A percentile compares a stretch with the other conserved stretches of the same genome.
phyloP scores from a whole-genome alignment of 1,140 invertebrate genomes.

The Rhagoletis pomonella region DNA sequence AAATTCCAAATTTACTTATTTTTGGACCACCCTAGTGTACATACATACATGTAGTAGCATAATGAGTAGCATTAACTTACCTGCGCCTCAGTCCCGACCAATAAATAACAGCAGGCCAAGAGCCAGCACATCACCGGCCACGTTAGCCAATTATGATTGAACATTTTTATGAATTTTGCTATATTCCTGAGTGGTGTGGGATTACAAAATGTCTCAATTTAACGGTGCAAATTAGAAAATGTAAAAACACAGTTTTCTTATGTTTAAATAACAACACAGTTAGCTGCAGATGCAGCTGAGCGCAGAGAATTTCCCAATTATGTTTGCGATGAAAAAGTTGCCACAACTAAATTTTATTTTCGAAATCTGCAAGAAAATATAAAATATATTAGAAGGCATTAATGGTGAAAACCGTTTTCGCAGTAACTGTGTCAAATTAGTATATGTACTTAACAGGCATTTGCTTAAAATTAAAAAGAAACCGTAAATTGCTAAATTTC shows the following conservation, averaged over 20 bases:
- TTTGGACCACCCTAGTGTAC: no score
- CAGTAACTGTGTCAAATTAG: no score
- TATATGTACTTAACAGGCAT: no score
- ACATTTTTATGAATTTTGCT: not conserved
- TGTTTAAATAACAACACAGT: not conserved
- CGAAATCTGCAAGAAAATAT: not conserved
- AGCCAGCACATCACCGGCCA: slow-evolving; percentile 12
- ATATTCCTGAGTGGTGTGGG: not conserved
- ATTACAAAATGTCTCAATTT: not conserved
- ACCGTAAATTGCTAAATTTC: no score
- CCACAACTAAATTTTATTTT: no score
- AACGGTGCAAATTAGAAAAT: not conserved
- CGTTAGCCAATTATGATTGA: slow-evolving; percentile 25
- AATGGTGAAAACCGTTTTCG: not conserved
- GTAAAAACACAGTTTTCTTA: not conserved
- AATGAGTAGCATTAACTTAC: not conserved
- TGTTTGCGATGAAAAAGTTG: no score
- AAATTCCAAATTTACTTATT: no score
- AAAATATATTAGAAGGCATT: not conserved
- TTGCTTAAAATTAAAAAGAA: no score
- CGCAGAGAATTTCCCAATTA: no score
- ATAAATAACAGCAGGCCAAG: not conserved
- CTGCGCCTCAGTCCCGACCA: not conserved
- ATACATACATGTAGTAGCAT: no score
- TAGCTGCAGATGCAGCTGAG: not conserved